Evolutionary conservation across 92 coral and sea anemone genomes (phyloP).

Genomic region (Pocillopora meandrina): DNA sequence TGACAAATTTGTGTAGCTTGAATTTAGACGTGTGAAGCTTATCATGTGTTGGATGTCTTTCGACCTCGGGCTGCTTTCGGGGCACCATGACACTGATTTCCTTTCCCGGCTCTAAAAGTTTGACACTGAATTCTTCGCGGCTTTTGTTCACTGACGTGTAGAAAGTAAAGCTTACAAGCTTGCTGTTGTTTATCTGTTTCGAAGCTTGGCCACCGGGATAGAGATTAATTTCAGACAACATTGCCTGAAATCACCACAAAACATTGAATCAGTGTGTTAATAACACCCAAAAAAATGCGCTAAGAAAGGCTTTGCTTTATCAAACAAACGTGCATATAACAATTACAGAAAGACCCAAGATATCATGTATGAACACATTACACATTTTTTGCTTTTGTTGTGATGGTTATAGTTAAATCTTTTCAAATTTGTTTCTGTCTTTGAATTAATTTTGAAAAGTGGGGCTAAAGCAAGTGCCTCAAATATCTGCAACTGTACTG

Average conservation of each 20-base stretch:
- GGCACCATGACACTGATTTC: slow-evolving; percentile 34
- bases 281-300: too few species aligned
- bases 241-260: slow-evolving; percentile 18
- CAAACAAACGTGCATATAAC: too few species aligned
- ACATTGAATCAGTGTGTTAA: neutral
- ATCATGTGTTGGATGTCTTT: too few species aligned
- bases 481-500: too few species aligned
- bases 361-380: too few species aligned
- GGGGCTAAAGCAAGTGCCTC: too few species aligned
- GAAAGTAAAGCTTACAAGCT: slow-evolving; percentile 2
- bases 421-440: too few species aligned
- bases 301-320: too few species aligned
- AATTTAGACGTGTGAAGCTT: neutral
- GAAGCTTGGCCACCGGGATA: slow-evolving; percentile 5
- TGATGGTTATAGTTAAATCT: too few species aligned
- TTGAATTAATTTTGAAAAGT: too few species aligned
- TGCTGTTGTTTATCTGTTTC: slow-evolving; percentile 1
- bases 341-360: too few species aligned
- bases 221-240: slow-evolving; percentile 18
- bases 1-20: slow-evolving; percentile 16
- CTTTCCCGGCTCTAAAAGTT: neutral
- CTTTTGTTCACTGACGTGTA: neutral
- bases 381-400: too few species aligned
- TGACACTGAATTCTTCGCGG: neutral
- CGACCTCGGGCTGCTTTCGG: neutral